Evolutionary conservation across 2,113 vertebrate genomes (phyloP).

Genomic region (Paradisaea rubra): DNA sequence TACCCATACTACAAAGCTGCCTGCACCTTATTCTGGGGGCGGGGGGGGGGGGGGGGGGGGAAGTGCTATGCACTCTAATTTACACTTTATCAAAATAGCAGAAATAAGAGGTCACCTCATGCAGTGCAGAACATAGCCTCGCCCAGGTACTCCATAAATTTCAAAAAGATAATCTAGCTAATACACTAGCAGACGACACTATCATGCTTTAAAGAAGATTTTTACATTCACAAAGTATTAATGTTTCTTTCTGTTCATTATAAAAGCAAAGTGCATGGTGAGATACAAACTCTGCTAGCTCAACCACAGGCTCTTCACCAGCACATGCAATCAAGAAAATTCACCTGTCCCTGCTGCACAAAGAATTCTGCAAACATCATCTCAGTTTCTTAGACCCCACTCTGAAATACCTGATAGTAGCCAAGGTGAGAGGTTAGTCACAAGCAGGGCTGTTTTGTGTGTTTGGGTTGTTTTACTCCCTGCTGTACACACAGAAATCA

Average conservation of each 20-base stretch:
- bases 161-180: neutral
- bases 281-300: neutral
- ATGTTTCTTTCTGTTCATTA: neutral
- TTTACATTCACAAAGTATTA: neutral
- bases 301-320: neutral
- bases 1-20: neutral
- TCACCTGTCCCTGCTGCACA: neutral
- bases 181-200: neutral
- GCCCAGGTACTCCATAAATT: neutral
- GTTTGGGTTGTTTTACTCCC: neutral
- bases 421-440: neutral
- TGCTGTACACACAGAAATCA: neutral
- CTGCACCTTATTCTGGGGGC: neutral
- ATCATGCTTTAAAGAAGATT: neutral
- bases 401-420: neutral
- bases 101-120: neutral
- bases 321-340: neutral
- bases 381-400: neutral
- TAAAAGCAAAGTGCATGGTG: neutral
- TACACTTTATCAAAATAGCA: neutral
- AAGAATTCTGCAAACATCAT: neutral
- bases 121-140: neutral
- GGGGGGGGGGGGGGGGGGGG: too few species aligned
- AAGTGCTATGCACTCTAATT: neutral
- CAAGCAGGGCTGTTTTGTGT: neutral